Percentiles rank a stretch among this genome's conserved stretches.
Evolutionary conservation across 2,797 vertebrate species (phyloP).

Genomic region (Bradypodion ventrale): DNA sequence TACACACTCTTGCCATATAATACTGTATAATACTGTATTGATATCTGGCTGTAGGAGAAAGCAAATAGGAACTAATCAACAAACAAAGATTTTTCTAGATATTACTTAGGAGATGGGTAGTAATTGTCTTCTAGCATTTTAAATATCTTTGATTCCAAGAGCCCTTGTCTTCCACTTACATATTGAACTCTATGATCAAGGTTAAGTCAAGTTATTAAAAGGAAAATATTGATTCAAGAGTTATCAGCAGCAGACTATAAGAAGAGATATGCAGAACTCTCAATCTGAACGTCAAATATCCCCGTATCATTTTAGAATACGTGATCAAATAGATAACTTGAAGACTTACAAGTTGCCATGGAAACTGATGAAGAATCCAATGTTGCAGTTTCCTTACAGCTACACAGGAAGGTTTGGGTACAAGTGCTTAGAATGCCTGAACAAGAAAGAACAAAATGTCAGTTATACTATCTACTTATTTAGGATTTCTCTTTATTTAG

Average conservation of each 20-base stretch:
- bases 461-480: background rate
- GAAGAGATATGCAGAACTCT: background rate
- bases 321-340: background rate
- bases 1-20: no score
- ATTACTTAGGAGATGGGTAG: background rate
- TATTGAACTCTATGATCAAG: background rate
- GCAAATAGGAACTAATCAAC: background rate
- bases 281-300: no score
- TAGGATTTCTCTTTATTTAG: no score
- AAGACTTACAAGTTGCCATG: slow-evolving; percentile 3
- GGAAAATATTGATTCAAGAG: background rate
- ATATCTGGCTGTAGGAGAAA: background rate
- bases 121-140: background rate
- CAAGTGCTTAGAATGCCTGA: background rate
- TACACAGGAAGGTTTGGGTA: background rate
- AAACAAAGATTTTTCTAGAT: background rate
- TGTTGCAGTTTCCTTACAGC: background rate
- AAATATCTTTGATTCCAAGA: background rate
- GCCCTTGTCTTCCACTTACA: background rate
- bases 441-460: background rate
- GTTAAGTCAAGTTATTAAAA: background rate
- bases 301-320: background rate
- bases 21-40: no score
- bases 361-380: slow-evolving; percentile 2
- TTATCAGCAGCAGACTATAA: background rate